Base-by-base conservation (phyloP, 2,113 vertebrate species). In the Platysternon megacephalum region DNA sequence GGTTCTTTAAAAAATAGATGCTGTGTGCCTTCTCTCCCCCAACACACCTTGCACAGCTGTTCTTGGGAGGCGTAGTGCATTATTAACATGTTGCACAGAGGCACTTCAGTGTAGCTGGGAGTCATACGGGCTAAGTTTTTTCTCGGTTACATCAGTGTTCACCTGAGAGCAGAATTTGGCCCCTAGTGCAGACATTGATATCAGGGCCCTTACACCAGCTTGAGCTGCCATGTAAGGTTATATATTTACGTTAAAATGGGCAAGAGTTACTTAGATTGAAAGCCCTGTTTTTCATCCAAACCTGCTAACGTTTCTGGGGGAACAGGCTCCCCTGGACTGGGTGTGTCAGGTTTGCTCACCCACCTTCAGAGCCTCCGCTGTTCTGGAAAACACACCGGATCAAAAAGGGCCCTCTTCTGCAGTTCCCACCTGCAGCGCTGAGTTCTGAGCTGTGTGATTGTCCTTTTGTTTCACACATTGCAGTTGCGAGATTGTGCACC, bases 1-100 rank as follows among this genome's bases (percentile, higher is more conserved):
- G 96, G 97, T 97, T 97, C 96, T 78, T 94, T 97, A 95, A 90
- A 93, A 93, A 78, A 22, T 46, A 39, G 65, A 39, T 94, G 56
- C 87, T 2, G 55, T 95, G 93, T 82, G 91, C 53, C 84, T 96
- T 76, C 93, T 92, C 78, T 95, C 78, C 94, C 95, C 95, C 94
- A 72, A 11, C 14, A n/a, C 90, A 88, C 94, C 82, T 88, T 91
- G 85, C 91, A 85, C 93, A 10, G 94, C 80, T 95, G 85, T 94
- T 97, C 90, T 97, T 92, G 92, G 91, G 93, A 93, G 93, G 91
- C 76, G 4, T 95, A 12, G 65, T 87, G 95, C 80, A 84, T 96
- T 95, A n/a, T 85, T 88, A 87, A n/a, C 87, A 81, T 24, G 58
- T 53, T 82, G 49, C 32, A 52, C 29, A 28, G 39, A 72, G 52